These are phyloP conservation scores for Gila robusta DNA, from an alignment of 2,797 vertebrate species.

Conservation along the genomic window DNA sequence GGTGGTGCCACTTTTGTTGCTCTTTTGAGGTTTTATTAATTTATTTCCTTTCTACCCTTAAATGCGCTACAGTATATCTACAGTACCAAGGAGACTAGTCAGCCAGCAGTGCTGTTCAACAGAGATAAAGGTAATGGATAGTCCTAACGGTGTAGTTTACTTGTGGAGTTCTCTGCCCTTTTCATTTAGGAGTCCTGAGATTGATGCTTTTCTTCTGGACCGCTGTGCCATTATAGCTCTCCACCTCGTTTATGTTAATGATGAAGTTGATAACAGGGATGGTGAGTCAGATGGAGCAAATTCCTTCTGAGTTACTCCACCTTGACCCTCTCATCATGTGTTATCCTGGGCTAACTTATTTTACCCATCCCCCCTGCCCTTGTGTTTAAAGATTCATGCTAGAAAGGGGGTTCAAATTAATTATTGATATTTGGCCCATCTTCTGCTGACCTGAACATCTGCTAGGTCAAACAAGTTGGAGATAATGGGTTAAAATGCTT, in stretches of 20 bases:
- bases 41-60: neutral
- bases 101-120: constrained; percentile 15
- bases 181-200: constrained; percentile 1
- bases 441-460: constrained; percentile 36
- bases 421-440: constrained; percentile 67
- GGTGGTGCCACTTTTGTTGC: neutral
- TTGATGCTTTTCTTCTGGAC: constrained; percentile 19
- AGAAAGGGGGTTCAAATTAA: constrained; percentile 65
- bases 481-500: constrained; percentile 37
- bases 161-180: neutral
- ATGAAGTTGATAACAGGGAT: constrained; percentile 21
- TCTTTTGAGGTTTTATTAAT: neutral
- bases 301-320: constrained; percentile 40
- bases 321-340: constrained; percentile 35
- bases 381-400: constrained; percentile 71
- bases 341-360: constrained; percentile 8
- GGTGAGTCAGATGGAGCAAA: constrained; percentile 10
- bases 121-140: constrained; percentile 24
- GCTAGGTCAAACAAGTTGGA: constrained; percentile 2
- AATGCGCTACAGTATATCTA: constrained; percentile 14
- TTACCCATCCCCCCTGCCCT: constrained; percentile 40
- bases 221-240: constrained; percentile 3
- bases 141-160: neutral
- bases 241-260: constrained; percentile 8
- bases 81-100: neutral